These are phyloP conservation scores for Portunus trituberculatus DNA, from an alignment of 1,140 invertebrate species.

Conservation along the genomic window DNA sequence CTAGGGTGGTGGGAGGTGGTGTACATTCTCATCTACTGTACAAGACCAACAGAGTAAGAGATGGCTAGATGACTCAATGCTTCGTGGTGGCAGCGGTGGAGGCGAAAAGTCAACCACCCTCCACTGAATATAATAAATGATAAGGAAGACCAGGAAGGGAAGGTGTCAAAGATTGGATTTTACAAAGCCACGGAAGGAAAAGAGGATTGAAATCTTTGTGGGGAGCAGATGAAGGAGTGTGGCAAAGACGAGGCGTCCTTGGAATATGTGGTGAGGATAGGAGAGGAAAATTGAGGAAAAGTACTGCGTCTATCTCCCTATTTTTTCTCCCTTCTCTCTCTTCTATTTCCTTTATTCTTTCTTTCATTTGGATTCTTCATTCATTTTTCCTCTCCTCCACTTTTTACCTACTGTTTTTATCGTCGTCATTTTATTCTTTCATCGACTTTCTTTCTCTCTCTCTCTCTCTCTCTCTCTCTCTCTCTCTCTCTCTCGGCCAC, in stretches of 20 bases:
- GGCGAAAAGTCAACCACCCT: background rate
- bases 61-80: background rate
- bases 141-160: background rate
- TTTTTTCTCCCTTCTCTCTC: background rate
- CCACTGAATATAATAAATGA: background rate
- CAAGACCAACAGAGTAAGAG: background rate
- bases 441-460: background rate
- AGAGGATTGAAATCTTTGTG: background rate
- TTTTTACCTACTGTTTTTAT: too few relatives aligned
- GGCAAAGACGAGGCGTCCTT: background rate
- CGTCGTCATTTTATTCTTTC: background rate
- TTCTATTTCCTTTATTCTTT: background rate
- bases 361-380: background rate
- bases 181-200: background rate
- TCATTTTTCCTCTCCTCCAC: background rate
- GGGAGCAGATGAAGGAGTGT: background rate
- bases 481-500: too few relatives aligned
- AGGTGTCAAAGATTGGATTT: background rate
- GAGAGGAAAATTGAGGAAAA: too few relatives aligned
- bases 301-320: too few relatives aligned
- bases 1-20: too few relatives aligned
- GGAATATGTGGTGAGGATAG: background rate
- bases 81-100: background rate
- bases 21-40: too few relatives aligned
- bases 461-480: too few relatives aligned